Evolutionary conservation across 2,888 invertebrate species (phyloP).

Genomic region (Axea sp.): DNA sequence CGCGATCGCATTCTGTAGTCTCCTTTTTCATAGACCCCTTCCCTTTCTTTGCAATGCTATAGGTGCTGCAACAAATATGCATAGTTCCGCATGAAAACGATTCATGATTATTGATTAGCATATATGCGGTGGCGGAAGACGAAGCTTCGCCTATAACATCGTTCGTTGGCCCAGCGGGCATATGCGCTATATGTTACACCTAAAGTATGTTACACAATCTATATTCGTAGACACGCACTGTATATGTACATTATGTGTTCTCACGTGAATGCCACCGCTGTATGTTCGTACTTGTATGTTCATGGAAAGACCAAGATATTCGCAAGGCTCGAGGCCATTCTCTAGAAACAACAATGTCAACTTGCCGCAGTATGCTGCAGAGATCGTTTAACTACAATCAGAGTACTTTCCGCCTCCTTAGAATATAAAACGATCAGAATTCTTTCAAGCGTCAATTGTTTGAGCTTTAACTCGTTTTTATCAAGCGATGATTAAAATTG

Average conservation of each 20-base stretch:
- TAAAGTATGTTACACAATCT: slow-evolving; percentile 63
- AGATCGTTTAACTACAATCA: slow-evolving; percentile 76
- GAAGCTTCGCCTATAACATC: slow-evolving; percentile 63
- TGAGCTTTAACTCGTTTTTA: not conserved
- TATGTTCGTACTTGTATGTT: slow-evolving; percentile 59
- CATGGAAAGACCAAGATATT: slow-evolving; percentile 73
- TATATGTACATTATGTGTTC: slow-evolving; percentile 54
- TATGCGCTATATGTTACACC: slow-evolving; percentile 63
- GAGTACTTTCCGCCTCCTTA: slow-evolving; percentile 70
- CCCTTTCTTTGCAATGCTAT: slow-evolving; percentile 61
- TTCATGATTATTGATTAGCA: slow-evolving; percentile 74
- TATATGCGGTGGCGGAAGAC: slow-evolving; percentile 69
- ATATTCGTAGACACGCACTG: slow-evolving; percentile 61
- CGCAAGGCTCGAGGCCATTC: slow-evolving; percentile 73
- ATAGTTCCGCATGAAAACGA: slow-evolving; percentile 71
- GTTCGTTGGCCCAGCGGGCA: slow-evolving; percentile 64
- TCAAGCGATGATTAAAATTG: not conserved
- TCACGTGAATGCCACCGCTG: slow-evolving; percentile 59
- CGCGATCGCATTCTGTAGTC: slow-evolving; percentile 33
- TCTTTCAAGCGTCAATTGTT: not conserved
- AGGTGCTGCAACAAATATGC: slow-evolving; percentile 70
- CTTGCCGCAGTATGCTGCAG: slow-evolving; percentile 70
- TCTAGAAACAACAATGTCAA: slow-evolving; percentile 78
- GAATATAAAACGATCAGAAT: slow-evolving; percentile 3
- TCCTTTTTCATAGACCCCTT: slow-evolving; percentile 14